These are phyloP conservation scores for Amblyornis subalaris DNA, from an alignment of 2,113 vertebrate genomes.

Conservation along the genomic window DNA sequence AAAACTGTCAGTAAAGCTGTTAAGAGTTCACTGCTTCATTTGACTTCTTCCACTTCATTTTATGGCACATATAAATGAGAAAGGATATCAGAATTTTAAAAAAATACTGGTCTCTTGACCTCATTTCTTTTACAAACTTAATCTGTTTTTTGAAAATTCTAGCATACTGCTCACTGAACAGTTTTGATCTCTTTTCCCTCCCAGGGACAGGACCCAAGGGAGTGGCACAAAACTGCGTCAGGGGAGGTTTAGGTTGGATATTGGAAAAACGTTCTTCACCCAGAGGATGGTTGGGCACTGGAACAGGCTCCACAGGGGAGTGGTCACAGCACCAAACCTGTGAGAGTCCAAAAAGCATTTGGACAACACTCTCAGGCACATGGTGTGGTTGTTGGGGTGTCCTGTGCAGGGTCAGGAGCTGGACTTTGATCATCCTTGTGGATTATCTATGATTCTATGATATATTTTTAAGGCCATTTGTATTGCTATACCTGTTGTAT, in stretches of 20 bases:
- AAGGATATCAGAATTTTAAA: neutral
- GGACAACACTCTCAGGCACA: neutral
- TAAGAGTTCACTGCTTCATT: neutral
- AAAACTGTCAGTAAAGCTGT: neutral
- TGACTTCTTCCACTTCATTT: neutral
- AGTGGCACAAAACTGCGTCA: neutral
- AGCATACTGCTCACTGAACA: neutral
- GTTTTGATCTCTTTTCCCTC: neutral
- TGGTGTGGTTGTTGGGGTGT: neutral
- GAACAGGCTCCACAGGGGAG: neutral
- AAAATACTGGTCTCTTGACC: neutral
- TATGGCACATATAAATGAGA: neutral
- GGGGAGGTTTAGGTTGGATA: neutral
- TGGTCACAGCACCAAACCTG: neutral
- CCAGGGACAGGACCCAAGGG: neutral
- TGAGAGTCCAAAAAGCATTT: neutral
- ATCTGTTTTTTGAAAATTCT: neutral
- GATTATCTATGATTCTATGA: neutral
- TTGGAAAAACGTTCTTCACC: neutral
- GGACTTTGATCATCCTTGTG: rapidly evolving
- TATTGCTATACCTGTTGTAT: neutral
- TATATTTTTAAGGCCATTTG: neutral
- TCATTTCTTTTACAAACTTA: neutral
- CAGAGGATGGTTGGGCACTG: neutral
- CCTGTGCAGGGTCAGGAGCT: neutral